Base-by-base conservation (phyloP, 2,113 vertebrate genomes). In the Numida meleagris region DNA sequence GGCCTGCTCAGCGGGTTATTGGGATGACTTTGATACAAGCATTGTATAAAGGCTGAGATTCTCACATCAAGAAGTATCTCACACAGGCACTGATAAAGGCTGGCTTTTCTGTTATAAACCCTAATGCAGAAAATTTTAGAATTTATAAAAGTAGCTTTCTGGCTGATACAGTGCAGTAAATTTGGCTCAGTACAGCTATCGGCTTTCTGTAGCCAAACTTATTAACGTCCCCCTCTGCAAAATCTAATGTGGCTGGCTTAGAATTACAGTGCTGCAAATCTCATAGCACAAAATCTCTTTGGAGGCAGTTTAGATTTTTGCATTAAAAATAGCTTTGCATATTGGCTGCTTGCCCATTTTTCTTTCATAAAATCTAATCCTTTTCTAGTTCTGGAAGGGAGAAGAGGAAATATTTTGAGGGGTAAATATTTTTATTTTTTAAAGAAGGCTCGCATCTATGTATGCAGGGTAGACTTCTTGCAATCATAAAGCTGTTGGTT, bases 181-280 rank as follows among this genome's bases (percentile, higher is more conserved):
- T 88, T 88, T 95, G 89, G 76, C 94, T 96, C 93, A 57, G 65
- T 71, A 31, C 51, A 86, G 82, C 86, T 85, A 75, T 81, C 82
- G 63, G 75, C 89, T 93, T 79, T 89, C 91, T 94, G 55, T 96
- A 82, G 84, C 94, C 94, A 89, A 96, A 95, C 34, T 94, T 96
- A 73, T 89, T 96, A 94, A 86, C 1, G 25, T 74, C 90, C 38
- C 29, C 65, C 61, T 51, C 92, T 12, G 21, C 88, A 86, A 90
- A 94, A 95, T 92, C 95, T 77, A 74, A 7, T 73, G 93, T 90
- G 79, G 51, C 89, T 90, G 88, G 72, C 90, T 95, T 94, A 93
- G 76, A 93, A 95, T 91, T 81, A 43, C 85, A 75, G 43, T 57
- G 61, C 88, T 89, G 74, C 82, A 91, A 96, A 95, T 93, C 89